Evolutionary conservation across 2,113 vertebrate species (phyloP).

Genomic region (Eublepharis macularius): DNA sequence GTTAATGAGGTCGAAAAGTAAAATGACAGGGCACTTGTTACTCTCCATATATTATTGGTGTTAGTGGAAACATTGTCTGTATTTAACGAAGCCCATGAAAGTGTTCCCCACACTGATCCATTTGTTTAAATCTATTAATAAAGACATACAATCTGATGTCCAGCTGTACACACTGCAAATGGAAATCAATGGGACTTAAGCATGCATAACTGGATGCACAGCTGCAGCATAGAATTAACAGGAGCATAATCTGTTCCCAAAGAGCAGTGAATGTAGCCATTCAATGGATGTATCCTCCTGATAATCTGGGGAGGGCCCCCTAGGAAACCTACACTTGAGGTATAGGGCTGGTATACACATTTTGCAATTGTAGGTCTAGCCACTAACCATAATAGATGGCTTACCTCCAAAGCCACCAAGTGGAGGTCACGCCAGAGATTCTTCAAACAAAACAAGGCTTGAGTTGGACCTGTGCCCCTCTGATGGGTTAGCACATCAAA

Average conservation of each 20-base stretch:
- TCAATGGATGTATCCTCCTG: background rate
- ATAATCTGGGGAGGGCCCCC: background rate
- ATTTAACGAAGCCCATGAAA: background rate
- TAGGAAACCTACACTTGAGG: background rate
- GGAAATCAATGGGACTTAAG: conserved; percentile 4
- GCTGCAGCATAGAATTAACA: background rate
- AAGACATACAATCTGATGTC: background rate
- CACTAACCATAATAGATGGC: background rate
- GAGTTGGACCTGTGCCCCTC: background rate
- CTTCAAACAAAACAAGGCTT: background rate
- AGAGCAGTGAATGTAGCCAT: background rate
- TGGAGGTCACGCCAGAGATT: background rate
- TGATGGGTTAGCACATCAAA: background rate
- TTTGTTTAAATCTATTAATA: background rate
- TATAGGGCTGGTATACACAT: background rate
- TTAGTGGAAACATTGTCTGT: background rate
- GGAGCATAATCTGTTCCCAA: too few relatives aligned
- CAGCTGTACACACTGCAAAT: background rate
- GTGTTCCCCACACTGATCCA: background rate
- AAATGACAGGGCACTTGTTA: background rate
- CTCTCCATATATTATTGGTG: background rate
- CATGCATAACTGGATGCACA: background rate
- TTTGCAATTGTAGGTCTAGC: background rate
- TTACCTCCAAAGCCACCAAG: background rate
- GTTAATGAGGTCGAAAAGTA: background rate